Base-by-base conservation (phyloP, 2,113 vertebrate genomes). In the Chionodraco myersi region DNA sequence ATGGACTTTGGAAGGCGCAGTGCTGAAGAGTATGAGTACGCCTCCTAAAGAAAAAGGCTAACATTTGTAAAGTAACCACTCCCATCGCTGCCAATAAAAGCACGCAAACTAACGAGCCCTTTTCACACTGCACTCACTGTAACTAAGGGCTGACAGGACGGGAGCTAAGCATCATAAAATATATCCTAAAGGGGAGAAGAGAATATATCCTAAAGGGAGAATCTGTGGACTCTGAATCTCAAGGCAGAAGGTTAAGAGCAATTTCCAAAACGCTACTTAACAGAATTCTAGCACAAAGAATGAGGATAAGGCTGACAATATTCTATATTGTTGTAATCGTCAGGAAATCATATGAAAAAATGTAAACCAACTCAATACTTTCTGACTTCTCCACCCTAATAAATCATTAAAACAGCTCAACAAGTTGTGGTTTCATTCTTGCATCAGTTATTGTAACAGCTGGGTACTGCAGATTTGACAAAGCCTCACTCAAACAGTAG, bases 1-100 rank as follows among this genome's bases (percentile, higher is more conserved):
- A 98, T 99, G 98, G 98, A 99, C 92, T 99, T 99, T 65, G 98
- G 98, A 30, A 93, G 97, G 12, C 97, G 97, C 79, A 99, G 96
- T 6, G 96, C 96, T 10, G 98, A 99, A 88, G 98, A 98, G 84
- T 98, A 97, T 0, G 90, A 99, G 23, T 98, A 98, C 77, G 94
- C 96, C 48, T 96, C 96, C 65, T 97, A 95, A 95, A 91, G 91
- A 48, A 80, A 30, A 63, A 26, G 0, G 54, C 65, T 71, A 26
- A 51, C 57, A 51, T 67, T 47, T 10, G 44, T 47, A 73, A 57
- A 30, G 26, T 82, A 57, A 44, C 53, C 44, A 65, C 41, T 15
- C 59, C 51, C 54, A 47, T n/a, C 52, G 15, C 56, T 48, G 9
- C 62, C 62, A 84, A 70, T 79, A 83, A 83, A 80, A 75, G 18